phyloP scores from a whole-genome alignment of 2,888 invertebrate genomes.

The Drosophila diplacantha region DNA sequence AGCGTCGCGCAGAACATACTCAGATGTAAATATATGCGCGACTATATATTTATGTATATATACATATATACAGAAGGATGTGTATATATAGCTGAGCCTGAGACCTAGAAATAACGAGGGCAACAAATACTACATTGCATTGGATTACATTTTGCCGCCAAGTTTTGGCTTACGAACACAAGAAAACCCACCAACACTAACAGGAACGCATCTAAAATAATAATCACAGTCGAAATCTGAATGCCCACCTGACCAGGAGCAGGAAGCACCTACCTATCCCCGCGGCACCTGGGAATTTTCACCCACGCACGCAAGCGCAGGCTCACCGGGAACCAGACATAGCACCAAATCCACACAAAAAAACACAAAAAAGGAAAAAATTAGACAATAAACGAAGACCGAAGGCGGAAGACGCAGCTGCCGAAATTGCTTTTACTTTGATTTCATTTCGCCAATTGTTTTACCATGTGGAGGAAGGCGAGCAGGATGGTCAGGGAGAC shows the following conservation, averaged over 20 bases:
- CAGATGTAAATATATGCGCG: slow-evolving; percentile 4
- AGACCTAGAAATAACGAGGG: slow-evolving; percentile 46
- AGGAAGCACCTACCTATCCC: slow-evolving; percentile 20
- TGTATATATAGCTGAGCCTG: slow-evolving; percentile 32
- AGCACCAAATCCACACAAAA: slow-evolving; percentile 14
- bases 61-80: slow-evolving; percentile 14
- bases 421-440: slow-evolving; percentile 32
- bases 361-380: not conserved
- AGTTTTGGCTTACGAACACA: slow-evolving; percentile 22
- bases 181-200: slow-evolving; percentile 49
- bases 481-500: slow-evolving; percentile 46
- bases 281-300: slow-evolving; percentile 14
- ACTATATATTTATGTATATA: slow-evolving; percentile 13
- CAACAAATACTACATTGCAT: slow-evolving; percentile 28
- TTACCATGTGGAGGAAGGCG: slow-evolving; percentile 43
- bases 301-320: slow-evolving; percentile 43
- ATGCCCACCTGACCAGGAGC: slow-evolving; percentile 49
- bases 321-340: slow-evolving; percentile 15
- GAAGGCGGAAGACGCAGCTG: slow-evolving; percentile 4
- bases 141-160: slow-evolving; percentile 52
- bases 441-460: slow-evolving; percentile 32
- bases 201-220: slow-evolving; percentile 15
- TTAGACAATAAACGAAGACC: slow-evolving; percentile 11
- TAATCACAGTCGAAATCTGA: slow-evolving; percentile 20
- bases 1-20: slow-evolving; percentile 9